Evolutionary conservation across 2,888 invertebrate genomes (phyloP).

Genomic region (Cancer borealis): DNA sequence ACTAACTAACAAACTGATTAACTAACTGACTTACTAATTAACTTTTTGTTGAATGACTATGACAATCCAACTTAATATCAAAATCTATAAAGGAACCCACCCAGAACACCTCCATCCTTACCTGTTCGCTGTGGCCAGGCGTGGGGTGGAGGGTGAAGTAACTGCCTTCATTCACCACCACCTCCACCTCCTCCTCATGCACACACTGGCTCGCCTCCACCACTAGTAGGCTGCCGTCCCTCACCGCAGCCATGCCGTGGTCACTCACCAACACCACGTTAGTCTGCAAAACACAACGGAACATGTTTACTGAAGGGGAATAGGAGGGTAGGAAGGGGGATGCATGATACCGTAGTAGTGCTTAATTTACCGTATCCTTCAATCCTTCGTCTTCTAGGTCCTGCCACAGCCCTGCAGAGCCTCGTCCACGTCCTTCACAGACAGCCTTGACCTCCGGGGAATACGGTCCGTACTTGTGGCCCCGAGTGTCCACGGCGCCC

Average conservation of each 20-base stretch:
- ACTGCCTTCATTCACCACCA: background rate
- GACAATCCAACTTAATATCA: background rate
- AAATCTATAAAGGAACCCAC: background rate
- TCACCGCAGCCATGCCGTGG: conserved; percentile 48
- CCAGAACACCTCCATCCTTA: background rate
- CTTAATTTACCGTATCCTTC: conserved; percentile 28
- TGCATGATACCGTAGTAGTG: no score
- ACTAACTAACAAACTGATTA: background rate
- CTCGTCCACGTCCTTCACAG: conserved; percentile 55
- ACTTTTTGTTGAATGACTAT: background rate
- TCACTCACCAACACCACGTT: conserved; percentile 59
- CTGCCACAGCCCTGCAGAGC: conserved; percentile 53
- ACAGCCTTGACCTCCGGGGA: conserved; percentile 40
- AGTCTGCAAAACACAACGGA: background rate
- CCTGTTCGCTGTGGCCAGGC: background rate
- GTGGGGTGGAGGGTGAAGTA: conserved; percentile 44
- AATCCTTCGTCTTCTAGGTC: conserved; percentile 31
- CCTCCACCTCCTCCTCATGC: background rate
- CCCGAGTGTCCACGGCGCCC: conserved; percentile 52
- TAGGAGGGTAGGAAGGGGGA: background rate
- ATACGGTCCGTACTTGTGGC: conserved; percentile 54
- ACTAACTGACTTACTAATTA: background rate
- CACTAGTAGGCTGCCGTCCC: background rate
- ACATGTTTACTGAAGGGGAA: background rate
- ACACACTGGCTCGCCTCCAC: conserved; percentile 33